Evolutionary conservation across 1,140 invertebrate species (phyloP).

Genomic region (Latrodectus geometricus): DNA sequence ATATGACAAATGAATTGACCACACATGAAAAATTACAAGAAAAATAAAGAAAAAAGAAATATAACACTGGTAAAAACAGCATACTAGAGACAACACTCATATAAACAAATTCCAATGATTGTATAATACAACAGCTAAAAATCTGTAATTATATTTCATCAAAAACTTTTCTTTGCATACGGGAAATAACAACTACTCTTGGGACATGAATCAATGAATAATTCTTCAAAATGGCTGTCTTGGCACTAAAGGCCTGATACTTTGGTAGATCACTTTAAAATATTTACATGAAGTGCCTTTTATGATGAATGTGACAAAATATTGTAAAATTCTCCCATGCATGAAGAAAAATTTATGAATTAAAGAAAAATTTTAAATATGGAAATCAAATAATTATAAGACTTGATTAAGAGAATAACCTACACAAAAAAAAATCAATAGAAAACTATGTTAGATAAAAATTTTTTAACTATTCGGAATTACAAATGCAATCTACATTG

Average conservation of each 20-base stretch:
- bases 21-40: conserved; percentile 14
- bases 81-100: conserved; percentile 21
- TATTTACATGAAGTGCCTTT: conserved; percentile 35
- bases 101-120: conserved; percentile 29
- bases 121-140: conserved; percentile 51
- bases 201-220: conserved; percentile 14
- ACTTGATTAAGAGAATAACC: no score
- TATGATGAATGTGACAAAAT: neutral
- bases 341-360: neutral
- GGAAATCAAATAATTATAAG: no score
- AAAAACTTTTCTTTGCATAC: conserved; percentile 3
- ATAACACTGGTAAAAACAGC: conserved; percentile 12
- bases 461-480: no score
- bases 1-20: conserved; percentile 42
- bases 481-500: neutral
- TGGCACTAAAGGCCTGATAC: neutral
- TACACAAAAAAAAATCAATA: no score
- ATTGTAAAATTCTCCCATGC: neutral
- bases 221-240: conserved; percentile 7
- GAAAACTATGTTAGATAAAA: no score
- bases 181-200: neutral
- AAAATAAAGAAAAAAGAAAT: conserved; percentile 14
- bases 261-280: conserved; percentile 36
- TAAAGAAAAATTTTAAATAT: no score
- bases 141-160: conserved; percentile 11